Evolutionary conservation across 2,113 vertebrate species (phyloP).

Genomic region (Coptodon bakossiorum): DNA sequence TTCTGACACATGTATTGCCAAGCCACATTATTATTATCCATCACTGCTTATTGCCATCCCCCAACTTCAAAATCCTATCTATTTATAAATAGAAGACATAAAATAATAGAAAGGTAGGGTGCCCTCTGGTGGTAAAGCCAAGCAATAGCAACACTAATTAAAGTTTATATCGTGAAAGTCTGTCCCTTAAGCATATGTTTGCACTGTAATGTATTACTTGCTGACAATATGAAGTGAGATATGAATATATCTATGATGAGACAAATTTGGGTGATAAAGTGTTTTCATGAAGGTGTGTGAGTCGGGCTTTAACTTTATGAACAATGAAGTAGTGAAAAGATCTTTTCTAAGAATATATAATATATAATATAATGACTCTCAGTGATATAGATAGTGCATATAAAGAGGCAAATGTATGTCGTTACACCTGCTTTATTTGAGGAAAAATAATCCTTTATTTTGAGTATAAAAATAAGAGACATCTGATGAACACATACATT

Average conservation of each 20-base stretch:
- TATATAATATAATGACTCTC: neutral
- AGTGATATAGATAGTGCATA: neutral
- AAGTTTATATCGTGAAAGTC: neutral
- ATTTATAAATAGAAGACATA: neutral
- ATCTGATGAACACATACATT: conserved; percentile 65
- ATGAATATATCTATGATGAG: neutral
- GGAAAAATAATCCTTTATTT: conserved; percentile 72
- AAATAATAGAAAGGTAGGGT: neutral
- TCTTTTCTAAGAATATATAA: neutral
- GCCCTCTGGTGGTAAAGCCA: neutral
- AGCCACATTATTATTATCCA: neutral
- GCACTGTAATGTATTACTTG: neutral
- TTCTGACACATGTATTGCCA: neutral
- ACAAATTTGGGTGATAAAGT: neutral
- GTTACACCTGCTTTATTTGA: conserved; percentile 66
- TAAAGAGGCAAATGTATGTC: neutral
- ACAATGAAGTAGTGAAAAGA: neutral
- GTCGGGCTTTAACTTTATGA: neutral
- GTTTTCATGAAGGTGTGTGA: neutral
- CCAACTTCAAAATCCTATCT: neutral
- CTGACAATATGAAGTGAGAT: neutral
- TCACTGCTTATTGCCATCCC: neutral
- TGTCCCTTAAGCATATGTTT: neutral
- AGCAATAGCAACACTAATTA: neutral
- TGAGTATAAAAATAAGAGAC: conserved; percentile 74